These are phyloP conservation scores for Oreamnos americanus DNA, from an alignment of 2,113 vertebrate species.

Conservation along the genomic window DNA sequence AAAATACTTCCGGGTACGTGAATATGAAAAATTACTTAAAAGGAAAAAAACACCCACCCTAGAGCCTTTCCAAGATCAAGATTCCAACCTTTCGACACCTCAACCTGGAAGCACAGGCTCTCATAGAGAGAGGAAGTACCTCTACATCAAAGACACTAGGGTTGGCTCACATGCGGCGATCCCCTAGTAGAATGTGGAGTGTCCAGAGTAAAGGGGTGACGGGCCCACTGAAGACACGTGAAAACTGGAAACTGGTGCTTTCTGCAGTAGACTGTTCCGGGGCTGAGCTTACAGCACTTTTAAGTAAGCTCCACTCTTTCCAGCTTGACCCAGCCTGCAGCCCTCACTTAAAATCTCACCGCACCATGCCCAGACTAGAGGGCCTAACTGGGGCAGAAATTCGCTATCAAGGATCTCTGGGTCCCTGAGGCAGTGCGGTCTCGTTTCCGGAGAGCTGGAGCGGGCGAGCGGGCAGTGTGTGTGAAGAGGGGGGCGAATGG, in stretches of 20 bases:
- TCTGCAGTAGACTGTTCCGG: background rate
- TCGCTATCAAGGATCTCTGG: background rate
- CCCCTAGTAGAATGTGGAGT: background rate
- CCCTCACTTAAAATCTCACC: background rate
- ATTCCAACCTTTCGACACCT: background rate
- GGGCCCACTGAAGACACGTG: background rate
- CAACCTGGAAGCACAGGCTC: background rate
- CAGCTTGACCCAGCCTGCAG: background rate
- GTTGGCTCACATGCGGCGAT: background rate
- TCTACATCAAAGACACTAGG: background rate
- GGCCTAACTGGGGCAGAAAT: background rate
- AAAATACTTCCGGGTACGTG: background rate
- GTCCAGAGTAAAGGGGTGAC: background rate
- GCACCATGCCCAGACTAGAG: background rate
- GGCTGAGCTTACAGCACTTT: background rate
- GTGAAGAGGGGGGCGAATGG: background rate
- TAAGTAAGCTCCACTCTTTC: background rate
- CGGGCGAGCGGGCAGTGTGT: accelerated
- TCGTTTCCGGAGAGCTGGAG: too few species aligned
- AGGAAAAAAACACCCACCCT: background rate
- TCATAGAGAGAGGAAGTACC: too few species aligned
- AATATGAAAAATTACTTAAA: background rate
- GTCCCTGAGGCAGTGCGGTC: background rate
- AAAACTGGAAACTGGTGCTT: background rate
- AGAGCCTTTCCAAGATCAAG: background rate